These are phyloP conservation scores for Phyllotreta cruciferae DNA, from an alignment of 2,888 invertebrate genomes.

Conservation along the genomic window DNA sequence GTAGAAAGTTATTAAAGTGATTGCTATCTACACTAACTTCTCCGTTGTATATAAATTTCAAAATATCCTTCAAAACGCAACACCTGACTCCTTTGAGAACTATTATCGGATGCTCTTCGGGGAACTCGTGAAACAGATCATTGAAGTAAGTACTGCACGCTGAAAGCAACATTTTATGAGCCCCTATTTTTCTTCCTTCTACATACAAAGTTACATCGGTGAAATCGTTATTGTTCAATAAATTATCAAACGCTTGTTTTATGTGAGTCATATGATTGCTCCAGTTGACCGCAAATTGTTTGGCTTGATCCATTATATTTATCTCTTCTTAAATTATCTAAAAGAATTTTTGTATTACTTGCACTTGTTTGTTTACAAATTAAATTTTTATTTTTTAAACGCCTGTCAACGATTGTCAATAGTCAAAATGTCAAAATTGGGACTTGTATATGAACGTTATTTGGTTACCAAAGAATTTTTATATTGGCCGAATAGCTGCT, in stretches of 20 bases:
- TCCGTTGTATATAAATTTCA: constrained; percentile 75
- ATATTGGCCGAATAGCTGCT: too few relatives aligned
- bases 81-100: constrained; percentile 72
- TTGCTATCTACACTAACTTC: constrained; percentile 73
- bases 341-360: neutral
- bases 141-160: constrained; percentile 83
- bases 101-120: constrained; percentile 73
- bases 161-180: constrained; percentile 84
- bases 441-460: too few relatives aligned
- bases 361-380: constrained; percentile 24
- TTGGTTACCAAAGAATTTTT: too few relatives aligned
- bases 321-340: constrained; percentile 11
- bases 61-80: constrained; percentile 68
- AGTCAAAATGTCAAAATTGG: too few relatives aligned
- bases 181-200: constrained; percentile 82
- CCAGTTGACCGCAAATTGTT: constrained; percentile 85
- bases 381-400: neutral
- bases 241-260: constrained; percentile 79
- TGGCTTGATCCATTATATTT: constrained; percentile 35
- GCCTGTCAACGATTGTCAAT: too few relatives aligned
- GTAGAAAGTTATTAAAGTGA: constrained; percentile 68
- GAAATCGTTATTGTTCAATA: constrained; percentile 72
- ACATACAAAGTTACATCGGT: constrained; percentile 88
- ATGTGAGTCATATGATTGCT: constrained; percentile 84
- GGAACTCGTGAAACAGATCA: constrained; percentile 65